phyloP scores from a whole-genome alignment of 2,888 invertebrate species.

The Andrena hattorfiana region DNA sequence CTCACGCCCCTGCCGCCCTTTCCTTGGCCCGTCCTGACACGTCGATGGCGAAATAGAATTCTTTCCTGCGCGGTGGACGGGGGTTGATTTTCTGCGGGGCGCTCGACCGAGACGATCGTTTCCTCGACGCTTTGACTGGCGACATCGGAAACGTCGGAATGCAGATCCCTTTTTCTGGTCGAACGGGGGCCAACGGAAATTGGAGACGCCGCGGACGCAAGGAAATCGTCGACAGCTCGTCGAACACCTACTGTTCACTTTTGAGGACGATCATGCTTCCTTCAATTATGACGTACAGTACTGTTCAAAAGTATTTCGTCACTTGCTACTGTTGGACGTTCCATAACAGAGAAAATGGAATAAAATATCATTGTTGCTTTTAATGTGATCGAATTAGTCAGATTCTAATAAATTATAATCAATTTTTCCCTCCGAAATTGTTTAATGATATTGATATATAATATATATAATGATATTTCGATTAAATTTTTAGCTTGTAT shows the following conservation, averaged over 20 bases:
- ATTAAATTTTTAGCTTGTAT: no score
- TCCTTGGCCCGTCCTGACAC: neutral
- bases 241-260: neutral
- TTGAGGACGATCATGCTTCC: constrained; percentile 20
- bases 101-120: constrained; percentile 22
- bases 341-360: no score
- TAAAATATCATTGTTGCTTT: no score
- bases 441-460: no score
- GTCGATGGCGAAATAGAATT: neutral
- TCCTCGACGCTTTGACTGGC: neutral
- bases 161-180: constrained; percentile 29
- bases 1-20: neutral
- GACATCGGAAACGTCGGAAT: constrained; percentile 29
- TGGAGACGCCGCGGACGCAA: constrained; percentile 18
- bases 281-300: neutral
- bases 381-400: no score
- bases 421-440: no score
- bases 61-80: neutral
- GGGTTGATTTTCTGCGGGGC: neutral
- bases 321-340: no score
- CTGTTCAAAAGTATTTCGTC: neutral
- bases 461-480: no score
- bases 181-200: constrained; percentile 35
- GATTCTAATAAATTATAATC: no score
- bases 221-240: constrained; percentile 30